phyloP scores from a whole-genome alignment of 2,888 invertebrate species.

The Acheta domesticus region DNA sequence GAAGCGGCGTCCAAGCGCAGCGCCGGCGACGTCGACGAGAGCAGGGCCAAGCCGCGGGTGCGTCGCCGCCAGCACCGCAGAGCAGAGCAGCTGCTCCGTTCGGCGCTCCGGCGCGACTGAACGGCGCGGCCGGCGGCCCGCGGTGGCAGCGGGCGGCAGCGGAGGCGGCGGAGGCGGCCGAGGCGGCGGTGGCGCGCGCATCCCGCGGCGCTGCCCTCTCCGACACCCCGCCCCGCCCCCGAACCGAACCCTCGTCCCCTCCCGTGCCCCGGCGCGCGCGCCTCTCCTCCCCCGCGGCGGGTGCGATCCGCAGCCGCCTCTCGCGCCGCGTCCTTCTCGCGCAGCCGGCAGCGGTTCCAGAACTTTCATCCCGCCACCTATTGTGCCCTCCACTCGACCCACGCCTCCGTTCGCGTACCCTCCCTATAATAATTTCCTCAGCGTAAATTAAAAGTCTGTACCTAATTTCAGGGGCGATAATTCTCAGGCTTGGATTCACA shows the following conservation, averaged over 20 bases:
- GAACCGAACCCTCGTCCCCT: neutral
- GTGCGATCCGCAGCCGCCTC: neutral
- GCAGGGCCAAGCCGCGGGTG: neutral
- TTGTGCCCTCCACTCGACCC: conserved; percentile 18
- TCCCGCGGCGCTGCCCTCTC: neutral
- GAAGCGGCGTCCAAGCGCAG: neutral
- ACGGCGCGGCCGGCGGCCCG: neutral
- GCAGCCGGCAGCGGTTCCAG: neutral
- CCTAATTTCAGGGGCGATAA: conserved; percentile 4
- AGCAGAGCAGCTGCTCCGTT: neutral
- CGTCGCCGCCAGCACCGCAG: neutral
- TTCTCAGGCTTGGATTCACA: conserved; percentile 1
- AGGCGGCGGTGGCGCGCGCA: neutral
- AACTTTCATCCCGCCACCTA: conserved; percentile 6
- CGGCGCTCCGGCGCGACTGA: conserved; percentile 18
- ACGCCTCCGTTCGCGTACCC: neutral
- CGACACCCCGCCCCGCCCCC: neutral
- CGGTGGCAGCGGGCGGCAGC: neutral
- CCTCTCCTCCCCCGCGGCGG: neutral
- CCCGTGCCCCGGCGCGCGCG: neutral
- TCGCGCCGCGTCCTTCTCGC: neutral
- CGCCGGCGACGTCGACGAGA: neutral
- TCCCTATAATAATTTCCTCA: conserved; percentile 9
- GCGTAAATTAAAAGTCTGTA: conserved; percentile 18
- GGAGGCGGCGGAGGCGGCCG: neutral